phyloP scores from a whole-genome alignment of 2,113 vertebrate species.

The Macrotis lagotis region DNA sequence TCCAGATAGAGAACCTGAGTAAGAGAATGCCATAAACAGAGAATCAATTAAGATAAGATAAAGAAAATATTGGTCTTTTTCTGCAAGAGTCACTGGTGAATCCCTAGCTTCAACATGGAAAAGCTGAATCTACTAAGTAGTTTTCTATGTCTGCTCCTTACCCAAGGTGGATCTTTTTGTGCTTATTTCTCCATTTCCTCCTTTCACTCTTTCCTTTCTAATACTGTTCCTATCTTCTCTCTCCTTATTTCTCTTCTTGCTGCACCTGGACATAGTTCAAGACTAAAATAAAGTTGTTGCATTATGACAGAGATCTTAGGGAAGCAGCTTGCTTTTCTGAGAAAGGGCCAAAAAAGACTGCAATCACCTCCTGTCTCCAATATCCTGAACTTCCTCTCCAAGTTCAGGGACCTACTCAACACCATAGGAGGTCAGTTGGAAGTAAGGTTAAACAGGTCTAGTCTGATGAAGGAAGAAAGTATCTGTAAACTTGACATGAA shows the following conservation, averaged over 20 bases:
- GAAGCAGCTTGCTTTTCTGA: not conserved
- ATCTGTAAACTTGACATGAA: conserved; percentile 1
- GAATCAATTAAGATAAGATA: not conserved
- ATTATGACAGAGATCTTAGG: not conserved
- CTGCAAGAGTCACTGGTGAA: not conserved
- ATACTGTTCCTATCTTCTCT: not conserved
- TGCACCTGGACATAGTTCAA: too few species aligned
- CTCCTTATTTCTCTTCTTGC: not conserved
- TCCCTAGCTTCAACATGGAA: not conserved
- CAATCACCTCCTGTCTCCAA: not conserved
- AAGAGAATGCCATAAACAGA: not conserved
- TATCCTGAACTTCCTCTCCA: not conserved
- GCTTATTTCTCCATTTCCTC: not conserved
- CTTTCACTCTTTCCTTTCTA: not conserved
- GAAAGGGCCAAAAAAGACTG: not conserved
- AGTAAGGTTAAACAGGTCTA: not conserved
- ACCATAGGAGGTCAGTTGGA: not conserved
- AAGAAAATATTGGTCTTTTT: not conserved
- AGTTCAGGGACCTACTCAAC: too few species aligned
- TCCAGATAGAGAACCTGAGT: not conserved
- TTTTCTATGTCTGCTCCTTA: too few species aligned
- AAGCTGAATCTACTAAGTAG: too few species aligned
- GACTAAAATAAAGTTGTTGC: not conserved
- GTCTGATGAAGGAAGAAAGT: not conserved
- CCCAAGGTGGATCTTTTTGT: not conserved